Base-by-base conservation (phyloP, 2,888 invertebrate species). In the Thelaira solivaga region DNA sequence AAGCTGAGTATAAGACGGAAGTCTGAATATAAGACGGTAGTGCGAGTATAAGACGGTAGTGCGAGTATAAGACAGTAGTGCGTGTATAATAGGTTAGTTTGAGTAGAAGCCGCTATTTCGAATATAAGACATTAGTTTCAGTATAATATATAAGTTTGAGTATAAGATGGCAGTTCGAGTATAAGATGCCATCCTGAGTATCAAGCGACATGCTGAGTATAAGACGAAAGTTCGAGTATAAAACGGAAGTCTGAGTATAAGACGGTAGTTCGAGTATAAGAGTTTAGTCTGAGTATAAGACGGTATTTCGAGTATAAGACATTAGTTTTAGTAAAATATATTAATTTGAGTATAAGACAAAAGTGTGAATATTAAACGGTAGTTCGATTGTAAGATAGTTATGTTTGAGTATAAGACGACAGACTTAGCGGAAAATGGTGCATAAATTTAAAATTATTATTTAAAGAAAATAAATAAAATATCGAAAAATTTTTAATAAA, bases 291-390 rank as follows among this genome's bases (percentile, higher is more conserved):
- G 36, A 45, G 55, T 43, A 36, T 72, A 10, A 41, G 11, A 1
- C 0, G 31, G 18, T 47, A 47, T 53, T 65, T 53, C 29, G 51
- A 41, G 53, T 34, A 43, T 55, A 43, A 55, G 5, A 4, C 34
- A 22, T 34, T 26, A 34, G n/a, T 36, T 4, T 36, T 0, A 4
- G 34, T 11, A 11, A 10, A 36, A 11, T 36, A n/a, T 11, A 11
- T 1, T 7, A 34, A 11, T 34, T 1, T 34, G 1, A 34, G n/a
- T 34, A 34, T 36, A 36, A 36, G 34, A 36, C 34, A 2, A 34
- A 8, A 34, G 34, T 13, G 11, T 36, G n/a, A n/a, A n/a, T n/a
- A n/a, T n/a, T n/a, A n/a, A n/a, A n/a, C n/a, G n/a, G n/a, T n/a
- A n/a, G n/a, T n/a, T n/a, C n/a, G n/a, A n/a, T n/a, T n/a, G n/a